Evolutionary conservation across 2,888 invertebrate species (phyloP).

Genomic region (Bimastos eiseni): DNA sequence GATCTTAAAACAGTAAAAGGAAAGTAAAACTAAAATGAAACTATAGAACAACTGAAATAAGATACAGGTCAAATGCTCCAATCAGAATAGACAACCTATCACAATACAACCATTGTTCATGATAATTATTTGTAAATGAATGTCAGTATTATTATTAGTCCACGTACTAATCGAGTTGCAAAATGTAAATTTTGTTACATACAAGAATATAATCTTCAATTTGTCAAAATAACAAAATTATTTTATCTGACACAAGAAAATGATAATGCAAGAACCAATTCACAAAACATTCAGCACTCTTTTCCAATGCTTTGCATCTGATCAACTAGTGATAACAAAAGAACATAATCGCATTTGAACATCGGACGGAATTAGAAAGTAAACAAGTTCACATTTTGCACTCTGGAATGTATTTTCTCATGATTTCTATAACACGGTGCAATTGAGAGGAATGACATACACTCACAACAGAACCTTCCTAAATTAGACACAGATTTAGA

Average conservation of each 20-base stretch:
- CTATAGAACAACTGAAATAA: neutral
- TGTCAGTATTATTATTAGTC: neutral
- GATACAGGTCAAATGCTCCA: neutral
- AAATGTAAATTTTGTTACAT: neutral
- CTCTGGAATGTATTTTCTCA: conserved; percentile 13
- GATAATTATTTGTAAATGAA: neutral
- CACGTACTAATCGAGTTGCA: neutral
- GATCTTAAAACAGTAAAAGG: neutral
- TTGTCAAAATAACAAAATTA: neutral
- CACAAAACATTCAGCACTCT: neutral
- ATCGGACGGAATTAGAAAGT: neutral
- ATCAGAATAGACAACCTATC: neutral
- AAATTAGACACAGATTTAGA: neutral
- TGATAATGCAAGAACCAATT: neutral
- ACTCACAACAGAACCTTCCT: neutral
- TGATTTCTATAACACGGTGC: neutral
- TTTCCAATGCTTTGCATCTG: neutral
- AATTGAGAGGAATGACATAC: no score
- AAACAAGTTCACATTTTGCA: neutral
- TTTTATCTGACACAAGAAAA: neutral
- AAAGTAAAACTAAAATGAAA: neutral
- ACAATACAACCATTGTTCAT: neutral
- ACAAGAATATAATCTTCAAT: neutral
- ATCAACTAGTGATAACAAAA: neutral
- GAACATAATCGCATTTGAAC: neutral